A percentile compares a stretch with the other conserved stretches of the same genome.
Conservation (phyloP, 2,888 invertebrate genomes). For the Lamproptera curius region DNA sequence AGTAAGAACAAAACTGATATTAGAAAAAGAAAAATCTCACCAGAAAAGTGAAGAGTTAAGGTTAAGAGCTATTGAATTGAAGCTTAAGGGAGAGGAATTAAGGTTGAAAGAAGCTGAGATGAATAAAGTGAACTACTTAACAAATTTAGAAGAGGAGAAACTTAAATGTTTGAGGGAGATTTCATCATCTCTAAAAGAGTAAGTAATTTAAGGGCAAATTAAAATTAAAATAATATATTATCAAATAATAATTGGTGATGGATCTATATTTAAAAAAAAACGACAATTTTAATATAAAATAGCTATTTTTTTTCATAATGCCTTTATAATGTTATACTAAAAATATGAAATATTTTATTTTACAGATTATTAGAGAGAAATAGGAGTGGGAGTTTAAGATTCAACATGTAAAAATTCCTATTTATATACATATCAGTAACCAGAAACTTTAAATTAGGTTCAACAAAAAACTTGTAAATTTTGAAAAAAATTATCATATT, state of each 20-base stretch:
- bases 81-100: slow-evolving; percentile 43
- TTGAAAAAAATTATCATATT: too few species aligned
- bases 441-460: too few species aligned
- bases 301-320: too few species aligned
- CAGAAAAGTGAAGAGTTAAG: slow-evolving; percentile 43
- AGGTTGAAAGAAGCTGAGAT: slow-evolving; percentile 44
- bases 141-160: slow-evolving; percentile 44
- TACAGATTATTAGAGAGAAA: slow-evolving; percentile 29
- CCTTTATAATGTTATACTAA: not conserved
- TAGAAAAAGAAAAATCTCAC: slow-evolving; percentile 38
- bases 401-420: slow-evolving; percentile 14
- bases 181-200: slow-evolving; percentile 41
- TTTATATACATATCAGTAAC: too few species aligned
- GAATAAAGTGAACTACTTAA: slow-evolving; percentile 44
- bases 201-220: too few species aligned
- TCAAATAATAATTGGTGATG: too few species aligned
- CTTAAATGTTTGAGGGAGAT: slow-evolving; percentile 44
- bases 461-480: not conserved
- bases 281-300: too few species aligned
- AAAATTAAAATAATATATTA: too few species aligned
- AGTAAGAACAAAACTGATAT: slow-evolving; percentile 33
- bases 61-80: slow-evolving; percentile 41
- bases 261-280: too few species aligned
- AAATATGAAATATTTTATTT: not conserved
- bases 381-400: slow-evolving; percentile 29